Percentiles rank a stretch among this genome's conserved stretches.
Evolutionary conservation across 2,113 vertebrate genomes (phyloP).

Genomic region (Rattus rattus): DNA sequence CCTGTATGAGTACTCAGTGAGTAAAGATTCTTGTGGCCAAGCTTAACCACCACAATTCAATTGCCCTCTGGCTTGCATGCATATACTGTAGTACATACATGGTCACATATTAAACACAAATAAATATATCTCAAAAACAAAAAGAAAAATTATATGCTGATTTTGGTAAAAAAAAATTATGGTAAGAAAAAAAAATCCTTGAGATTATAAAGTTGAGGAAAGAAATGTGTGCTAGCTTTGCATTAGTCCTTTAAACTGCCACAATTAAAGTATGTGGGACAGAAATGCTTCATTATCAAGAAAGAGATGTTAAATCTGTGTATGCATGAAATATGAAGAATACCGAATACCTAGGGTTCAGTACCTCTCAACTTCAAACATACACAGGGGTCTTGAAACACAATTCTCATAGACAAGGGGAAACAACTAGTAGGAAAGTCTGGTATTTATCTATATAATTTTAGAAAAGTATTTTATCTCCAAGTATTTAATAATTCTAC

Average conservation of each 20-base stretch:
- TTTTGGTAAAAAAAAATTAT: neutral
- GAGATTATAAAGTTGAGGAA: neutral
- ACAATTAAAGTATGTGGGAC: neutral
- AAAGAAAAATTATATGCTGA: neutral
- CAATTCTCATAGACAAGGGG: neutral
- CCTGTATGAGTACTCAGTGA: neutral
- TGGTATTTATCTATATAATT: neutral
- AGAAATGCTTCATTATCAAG: neutral
- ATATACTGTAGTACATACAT: neutral
- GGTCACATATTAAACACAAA: neutral
- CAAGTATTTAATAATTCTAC: conserved; percentile 30
- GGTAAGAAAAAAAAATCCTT: neutral
- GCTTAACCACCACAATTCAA: neutral
- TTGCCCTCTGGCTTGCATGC: neutral
- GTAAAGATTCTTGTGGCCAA: neutral
- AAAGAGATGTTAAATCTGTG: neutral
- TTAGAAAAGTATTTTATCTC: conserved; percentile 32
- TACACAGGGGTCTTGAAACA: neutral
- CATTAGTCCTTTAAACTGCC: neutral
- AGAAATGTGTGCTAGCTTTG: neutral
- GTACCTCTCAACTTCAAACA: neutral
- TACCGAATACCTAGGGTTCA: neutral
- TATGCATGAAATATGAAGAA: neutral
- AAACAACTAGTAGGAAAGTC: neutral
- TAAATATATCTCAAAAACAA: neutral